Evolutionary conservation across 2,888 invertebrate species (phyloP), one percentile per base, ranked within the genome.

Genomic region (Stratiomys singularior): DNA sequence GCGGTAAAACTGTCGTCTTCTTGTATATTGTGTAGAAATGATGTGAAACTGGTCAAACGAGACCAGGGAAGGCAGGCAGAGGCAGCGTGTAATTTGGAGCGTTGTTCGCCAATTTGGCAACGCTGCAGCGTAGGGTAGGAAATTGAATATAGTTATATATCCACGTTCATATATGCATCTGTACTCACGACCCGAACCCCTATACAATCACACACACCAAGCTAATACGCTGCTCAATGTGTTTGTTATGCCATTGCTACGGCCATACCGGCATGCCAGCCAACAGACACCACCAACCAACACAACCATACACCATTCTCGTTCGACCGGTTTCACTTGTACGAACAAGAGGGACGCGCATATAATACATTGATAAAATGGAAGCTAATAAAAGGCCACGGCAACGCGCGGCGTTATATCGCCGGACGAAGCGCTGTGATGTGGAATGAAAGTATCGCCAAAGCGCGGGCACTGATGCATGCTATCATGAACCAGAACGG

Each of bases 31-130:
- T 77, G 80, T 80, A 52, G 79, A 78, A 77, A 56, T 78, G 78
- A 76, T 78, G 72, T 78, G 69, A 79, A 76, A 80, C 80, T 80
- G 80, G 79, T 79, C 78, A 81, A 79, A 79, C 80, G 66, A 63
- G 64, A 63, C 69, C 77, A 76, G 72, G 58, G 72, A 28, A 72
- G 18, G 27, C 56, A 28, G 58, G 72, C 76, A 60, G 60, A 37
- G 44, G 58, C 79, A 58, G 72, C 64, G 69, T 77, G 76, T 78
- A 78, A 80, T 80, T 72, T 80, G 76, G 77, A 79, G 80, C 78
- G 80, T 79, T 78, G 63, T 66, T 76, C 58, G 18, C 69, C 79
- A 79, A 79, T 76, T 30, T 89, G 89, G 89, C 89, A 89, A 89
- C 89, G 88, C 88, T 88, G 89, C 89, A 87, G 85, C 37, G 21